Evolutionary conservation across 2,888 invertebrate species (phyloP), one percentile per base, ranked within the genome.

Genomic region (Sinodicranocentrus sp.): DNA sequence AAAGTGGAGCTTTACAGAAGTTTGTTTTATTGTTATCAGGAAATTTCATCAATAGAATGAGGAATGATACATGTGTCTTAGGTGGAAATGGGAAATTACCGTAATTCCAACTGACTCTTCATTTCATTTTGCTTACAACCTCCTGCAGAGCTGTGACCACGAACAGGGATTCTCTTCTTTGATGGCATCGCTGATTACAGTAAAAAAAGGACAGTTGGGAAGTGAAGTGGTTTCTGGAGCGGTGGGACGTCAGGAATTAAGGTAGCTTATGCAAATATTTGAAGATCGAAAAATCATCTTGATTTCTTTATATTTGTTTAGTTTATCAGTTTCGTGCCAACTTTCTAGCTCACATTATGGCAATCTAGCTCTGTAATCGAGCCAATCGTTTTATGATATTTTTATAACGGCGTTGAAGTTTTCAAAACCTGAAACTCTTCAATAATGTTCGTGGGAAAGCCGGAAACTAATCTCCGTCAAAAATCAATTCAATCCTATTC

Each of bases 191-290:
- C n/a, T n/a, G n/a, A n/a, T n/a, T 39, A 39, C 39, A 5, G 6
- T 39, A 5, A 13, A 39, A 13, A 25, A 57, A 57, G 19, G 57
- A 25, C 10, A 57, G 23, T 23, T 25, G 1, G 10, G 2, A 48
- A n/a, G 3, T 10, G n/a, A 48, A 48, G 48, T n/a, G 48, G 2
- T 5, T 48, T 48, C 48, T n/a, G 48, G 48, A 10, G n/a, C n/a
- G 48, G 3, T 48, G 48, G 3, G 52, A 19, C 1, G 19, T 52
- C 17, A 8, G 19, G 48, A 48, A 28, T 28, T 72, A n/a, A 61
- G 75, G 67, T 67, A 68, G 77, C 77, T 48, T 57, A 77, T 67
- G 77, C 77, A 77, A 77, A 77, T 77, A 77, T 77, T 77, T 77
- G 77, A 19, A 52, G 43, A 77, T n/a, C n/a, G n/a, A n/a, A n/a